phyloP scores from a whole-genome alignment of 2,797 vertebrate species.

The Anolis apletophallus region DNA sequence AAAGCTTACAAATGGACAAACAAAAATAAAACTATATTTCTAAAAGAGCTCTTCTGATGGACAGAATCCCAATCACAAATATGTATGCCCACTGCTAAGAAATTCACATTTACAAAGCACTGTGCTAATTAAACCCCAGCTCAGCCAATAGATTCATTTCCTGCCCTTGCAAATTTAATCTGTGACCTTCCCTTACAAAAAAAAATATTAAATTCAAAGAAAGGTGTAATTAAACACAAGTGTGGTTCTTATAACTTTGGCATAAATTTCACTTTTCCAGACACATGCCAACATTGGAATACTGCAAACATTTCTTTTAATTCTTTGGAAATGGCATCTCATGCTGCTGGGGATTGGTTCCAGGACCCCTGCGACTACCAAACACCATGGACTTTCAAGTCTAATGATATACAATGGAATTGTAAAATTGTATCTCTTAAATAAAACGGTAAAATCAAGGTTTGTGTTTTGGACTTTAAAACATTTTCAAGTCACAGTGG shows the following conservation, averaged over 20 bases:
- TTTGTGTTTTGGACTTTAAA: too few relatives aligned
- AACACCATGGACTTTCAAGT: too few relatives aligned
- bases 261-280: neutral
- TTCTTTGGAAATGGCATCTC: too few relatives aligned
- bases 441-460: too few relatives aligned
- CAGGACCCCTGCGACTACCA: too few relatives aligned
- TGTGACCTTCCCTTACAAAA: slow-evolving; percentile 63
- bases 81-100: slow-evolving; percentile 64
- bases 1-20: neutral
- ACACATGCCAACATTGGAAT: too few relatives aligned
- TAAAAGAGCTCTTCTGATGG: slow-evolving; percentile 70
- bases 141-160: slow-evolving; percentile 79
- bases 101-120: slow-evolving; percentile 66
- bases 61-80: slow-evolving; percentile 72
- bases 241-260: slow-evolving; percentile 56
- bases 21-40: slow-evolving; percentile 21
- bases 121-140: slow-evolving; percentile 76
- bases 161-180: slow-evolving; percentile 77
- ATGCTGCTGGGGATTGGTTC: too few relatives aligned
- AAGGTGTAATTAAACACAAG: slow-evolving; percentile 62
- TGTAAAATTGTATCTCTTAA: too few relatives aligned
- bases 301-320: too few relatives aligned
- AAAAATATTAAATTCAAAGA: slow-evolving; percentile 55
- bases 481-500: too few relatives aligned
- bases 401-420: too few relatives aligned